These are phyloP conservation scores for Lasioglossum marginatum DNA, from an alignment of 2,888 invertebrate species.

Conservation along the genomic window DNA sequence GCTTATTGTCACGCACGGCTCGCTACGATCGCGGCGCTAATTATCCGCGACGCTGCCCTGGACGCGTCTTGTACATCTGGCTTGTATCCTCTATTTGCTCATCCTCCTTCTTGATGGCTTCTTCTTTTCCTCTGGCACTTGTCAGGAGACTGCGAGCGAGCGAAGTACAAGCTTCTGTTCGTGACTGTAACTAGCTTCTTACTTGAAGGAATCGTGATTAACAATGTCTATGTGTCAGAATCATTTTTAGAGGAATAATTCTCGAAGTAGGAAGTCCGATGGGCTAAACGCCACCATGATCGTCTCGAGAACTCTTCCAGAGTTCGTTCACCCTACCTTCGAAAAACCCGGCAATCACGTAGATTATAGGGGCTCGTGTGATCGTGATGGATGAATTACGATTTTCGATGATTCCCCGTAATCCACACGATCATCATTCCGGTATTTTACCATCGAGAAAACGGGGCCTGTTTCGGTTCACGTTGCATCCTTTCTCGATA, in stretches of 20 bases:
- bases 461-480: not conserved
- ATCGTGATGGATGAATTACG: conserved; percentile 62
- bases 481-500: not conserved
- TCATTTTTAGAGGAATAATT: not conserved
- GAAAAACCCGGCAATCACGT: conserved; percentile 52
- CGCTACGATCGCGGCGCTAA: conserved; percentile 61
- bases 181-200: not conserved
- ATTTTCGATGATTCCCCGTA: conserved; percentile 52
- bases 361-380: conserved; percentile 56
- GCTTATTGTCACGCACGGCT: conserved; percentile 74
- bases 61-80: conserved; percentile 21
- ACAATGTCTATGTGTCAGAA: not conserved
- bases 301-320: conserved; percentile 26
- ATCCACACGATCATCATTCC: conserved; percentile 41
- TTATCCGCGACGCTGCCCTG: conserved; percentile 62
- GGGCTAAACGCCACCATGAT: conserved; percentile 22
- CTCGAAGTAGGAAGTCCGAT: conserved; percentile 29
- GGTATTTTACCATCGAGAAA: conserved; percentile 17
- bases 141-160: not conserved
- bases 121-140: not conserved
- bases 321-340: conserved; percentile 52
- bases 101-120: not conserved
- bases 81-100: not conserved
- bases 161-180: not conserved
- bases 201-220: not conserved